phyloP scores from a whole-genome alignment of 2,888 invertebrate genomes.

The Cheilosia variabilis region DNA sequence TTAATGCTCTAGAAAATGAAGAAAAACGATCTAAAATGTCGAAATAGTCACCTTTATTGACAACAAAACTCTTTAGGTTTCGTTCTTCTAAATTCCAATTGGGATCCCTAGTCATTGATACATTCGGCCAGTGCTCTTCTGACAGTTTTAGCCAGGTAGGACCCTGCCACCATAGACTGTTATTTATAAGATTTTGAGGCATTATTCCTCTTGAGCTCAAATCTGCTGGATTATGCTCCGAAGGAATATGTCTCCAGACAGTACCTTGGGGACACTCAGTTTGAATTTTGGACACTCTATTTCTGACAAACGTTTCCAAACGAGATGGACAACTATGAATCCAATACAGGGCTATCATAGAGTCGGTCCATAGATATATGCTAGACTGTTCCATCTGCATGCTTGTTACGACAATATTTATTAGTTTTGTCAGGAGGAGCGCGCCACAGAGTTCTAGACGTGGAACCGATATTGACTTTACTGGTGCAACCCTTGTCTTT shows the following conservation, averaged over 20 bases:
- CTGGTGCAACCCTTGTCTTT: constrained; percentile 32
- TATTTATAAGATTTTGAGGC: constrained; percentile 10
- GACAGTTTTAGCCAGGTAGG: constrained; percentile 7
- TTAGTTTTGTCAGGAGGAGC: constrained; percentile 34
- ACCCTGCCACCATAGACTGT: constrained; percentile 21
- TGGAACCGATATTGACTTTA: constrained; percentile 56
- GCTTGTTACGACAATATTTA: constrained; percentile 2
- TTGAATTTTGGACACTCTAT: constrained; percentile 14
- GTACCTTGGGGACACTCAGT: neutral
- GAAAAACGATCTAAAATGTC: constrained; percentile 6
- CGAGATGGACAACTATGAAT: constrained; percentile 1
- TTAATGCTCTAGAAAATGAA: neutral
- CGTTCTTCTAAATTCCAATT: constrained; percentile 7
- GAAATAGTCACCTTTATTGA: too few relatives aligned
- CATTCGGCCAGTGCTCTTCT: neutral
- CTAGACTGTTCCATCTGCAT: neutral
- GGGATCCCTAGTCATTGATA: neutral
- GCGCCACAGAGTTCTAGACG: constrained; percentile 54
- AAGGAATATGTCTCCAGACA: constrained; percentile 36
- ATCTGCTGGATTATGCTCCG: constrained; percentile 56
- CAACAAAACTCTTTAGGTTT: too few relatives aligned
- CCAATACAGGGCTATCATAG: constrained; percentile 8
- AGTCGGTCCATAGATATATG: constrained; percentile 20
- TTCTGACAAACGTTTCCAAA: constrained; percentile 9
- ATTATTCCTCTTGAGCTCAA: constrained; percentile 31